Conservation (phyloP, 2,888 invertebrate species). For the Anthoptus insignis region DNA sequence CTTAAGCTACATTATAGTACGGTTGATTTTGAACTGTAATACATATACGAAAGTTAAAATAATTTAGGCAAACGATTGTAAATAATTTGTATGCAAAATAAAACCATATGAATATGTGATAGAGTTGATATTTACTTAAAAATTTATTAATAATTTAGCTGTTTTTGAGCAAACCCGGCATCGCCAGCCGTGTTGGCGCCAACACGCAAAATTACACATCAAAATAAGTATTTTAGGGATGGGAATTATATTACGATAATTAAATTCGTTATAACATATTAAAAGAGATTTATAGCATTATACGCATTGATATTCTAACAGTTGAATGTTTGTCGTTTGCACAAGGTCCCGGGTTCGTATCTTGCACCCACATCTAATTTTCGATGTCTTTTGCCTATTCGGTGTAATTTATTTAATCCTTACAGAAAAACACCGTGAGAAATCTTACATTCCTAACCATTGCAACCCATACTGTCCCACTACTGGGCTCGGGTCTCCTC, state of each 20-base stretch:
- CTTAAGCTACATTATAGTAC: background rate
- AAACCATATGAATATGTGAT: background rate
- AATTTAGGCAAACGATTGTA: background rate
- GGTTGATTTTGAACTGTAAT: background rate
- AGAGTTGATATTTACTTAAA: conserved; percentile 2
- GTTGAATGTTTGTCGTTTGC: too few relatives aligned
- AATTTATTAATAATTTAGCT: background rate
- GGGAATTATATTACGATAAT: conserved; percentile 1
- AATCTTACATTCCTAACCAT: too few relatives aligned
- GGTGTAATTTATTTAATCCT: too few relatives aligned
- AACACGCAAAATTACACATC: conserved; percentile 21
- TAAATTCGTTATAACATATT: background rate
- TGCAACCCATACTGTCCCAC: too few relatives aligned
- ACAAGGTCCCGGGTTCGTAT: too few relatives aligned
- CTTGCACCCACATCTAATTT: too few relatives aligned
- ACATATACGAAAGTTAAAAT: conserved; percentile 8
- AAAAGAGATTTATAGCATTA: background rate
- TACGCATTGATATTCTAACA: too few relatives aligned
- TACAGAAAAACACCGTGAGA: too few relatives aligned
- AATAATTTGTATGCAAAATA: background rate
- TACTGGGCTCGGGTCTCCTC: too few relatives aligned
- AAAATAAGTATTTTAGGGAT: conserved; percentile 15
- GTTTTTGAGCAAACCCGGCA: background rate
- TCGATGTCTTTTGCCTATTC: too few relatives aligned
- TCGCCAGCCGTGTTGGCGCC: conserved; percentile 17